Evolutionary conservation across 2,888 invertebrate species (phyloP), one percentile per base, ranked within the genome.

Genomic region (Cheilosia impressa): DNA sequence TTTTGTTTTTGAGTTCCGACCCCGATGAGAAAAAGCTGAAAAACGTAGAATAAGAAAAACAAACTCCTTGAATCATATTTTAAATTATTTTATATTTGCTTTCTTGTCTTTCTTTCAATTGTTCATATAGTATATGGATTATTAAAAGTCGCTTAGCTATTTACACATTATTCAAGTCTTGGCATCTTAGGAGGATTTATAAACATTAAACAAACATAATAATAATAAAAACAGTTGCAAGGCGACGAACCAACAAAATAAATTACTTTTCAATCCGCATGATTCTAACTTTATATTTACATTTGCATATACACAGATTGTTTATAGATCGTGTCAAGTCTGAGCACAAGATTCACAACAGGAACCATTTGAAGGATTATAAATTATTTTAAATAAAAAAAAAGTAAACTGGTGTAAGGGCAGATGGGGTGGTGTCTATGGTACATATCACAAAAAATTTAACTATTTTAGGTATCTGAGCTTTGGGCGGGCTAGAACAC

Each of bases 401-500:
- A 47, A 43, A 63, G 6, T 38, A 9, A 76, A 81, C 76, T 81
- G 76, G 75, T 76, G 65, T 63, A 27, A 4, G 17, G 41, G 41
- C 19, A 24, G 19, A 65, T 63, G 68, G 24, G 27, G 50, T 43
- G 50, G 69, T 63, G 24, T 65, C 50, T 76, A 81, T 76, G 57
- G 72, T 73, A 77, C 55, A 82, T 84, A 84, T 79, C 84, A 84
- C 79, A 84, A 84, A 79, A 76, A 77, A 68, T 27, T 38, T 38
- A 57, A 63, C 57, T 52, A 19, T 47, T 31, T 69, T 52, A 15
- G 57, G 75, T 55, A 63, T 45, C 22, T 63, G 17, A 55, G 63
- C 22, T 68, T 10, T 24, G 5, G 62, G n/a, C 9, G n/a, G 10
- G 19, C 34, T 80, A 84, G 75, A 80, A 84, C 10, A 84, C 84